Evolutionary conservation across 2,113 vertebrate genomes (phyloP).

Genomic region (Solea senegalensis): DNA sequence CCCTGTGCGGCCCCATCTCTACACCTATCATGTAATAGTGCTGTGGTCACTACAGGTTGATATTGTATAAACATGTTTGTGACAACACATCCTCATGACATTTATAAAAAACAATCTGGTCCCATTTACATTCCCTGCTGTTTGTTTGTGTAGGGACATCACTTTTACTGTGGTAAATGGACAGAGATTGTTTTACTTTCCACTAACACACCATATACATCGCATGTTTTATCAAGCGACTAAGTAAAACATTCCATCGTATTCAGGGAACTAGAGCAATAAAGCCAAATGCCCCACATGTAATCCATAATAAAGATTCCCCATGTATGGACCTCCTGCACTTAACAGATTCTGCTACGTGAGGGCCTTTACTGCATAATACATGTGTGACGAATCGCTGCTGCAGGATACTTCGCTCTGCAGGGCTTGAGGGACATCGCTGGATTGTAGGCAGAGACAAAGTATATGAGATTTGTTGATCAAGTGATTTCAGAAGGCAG

Average conservation of each 20-base stretch:
- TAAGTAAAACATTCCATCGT: constrained; percentile 16
- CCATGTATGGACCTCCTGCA: not conserved
- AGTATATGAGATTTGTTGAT: constrained; percentile 8
- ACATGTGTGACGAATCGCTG: constrained; percentile 2
- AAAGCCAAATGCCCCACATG: constrained; percentile 43
- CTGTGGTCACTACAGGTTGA: no score
- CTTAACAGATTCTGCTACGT: not conserved
- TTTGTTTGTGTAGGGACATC: no score
- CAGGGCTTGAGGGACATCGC: not conserved
- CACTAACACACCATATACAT: not conserved
- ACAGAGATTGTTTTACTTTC: constrained; percentile 8
- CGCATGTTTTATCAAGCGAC: not conserved
- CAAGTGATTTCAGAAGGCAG: constrained; percentile 7
- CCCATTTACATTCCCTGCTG: no score
- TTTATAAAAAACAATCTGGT: no score
- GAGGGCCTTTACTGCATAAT: not conserved
- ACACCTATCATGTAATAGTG: no score
- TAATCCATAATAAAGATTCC: constrained; percentile 22
- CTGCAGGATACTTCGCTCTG: constrained; percentile 17
- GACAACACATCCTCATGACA: no score
- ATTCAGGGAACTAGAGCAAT: constrained; percentile 29
- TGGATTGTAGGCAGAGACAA: constrained; percentile 6
- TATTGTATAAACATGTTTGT: no score
- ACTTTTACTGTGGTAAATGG: not conserved
- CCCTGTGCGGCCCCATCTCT: no score